phyloP scores from a whole-genome alignment of 2,113 vertebrate genomes.

The Lepus americanus region DNA sequence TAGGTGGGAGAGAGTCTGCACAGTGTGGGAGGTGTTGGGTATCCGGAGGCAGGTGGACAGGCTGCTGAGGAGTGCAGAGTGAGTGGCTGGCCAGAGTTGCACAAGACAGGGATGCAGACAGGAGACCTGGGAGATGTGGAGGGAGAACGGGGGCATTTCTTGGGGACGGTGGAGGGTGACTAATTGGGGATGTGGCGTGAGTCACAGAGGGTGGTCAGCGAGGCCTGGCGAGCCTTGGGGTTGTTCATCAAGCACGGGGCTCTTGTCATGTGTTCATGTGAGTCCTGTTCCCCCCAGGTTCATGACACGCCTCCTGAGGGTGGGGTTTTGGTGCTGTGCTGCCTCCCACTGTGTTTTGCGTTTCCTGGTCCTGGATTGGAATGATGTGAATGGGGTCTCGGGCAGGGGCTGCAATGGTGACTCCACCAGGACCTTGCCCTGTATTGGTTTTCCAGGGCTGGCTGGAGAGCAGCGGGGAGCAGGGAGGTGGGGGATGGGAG shows the following conservation, averaged over 20 bases:
- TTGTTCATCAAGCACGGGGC: background rate
- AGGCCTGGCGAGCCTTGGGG: background rate
- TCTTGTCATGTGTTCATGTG: too few relatives aligned
- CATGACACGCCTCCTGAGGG: background rate
- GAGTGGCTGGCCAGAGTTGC: background rate
- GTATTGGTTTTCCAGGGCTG: background rate
- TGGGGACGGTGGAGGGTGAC: background rate
- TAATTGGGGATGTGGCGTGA: background rate
- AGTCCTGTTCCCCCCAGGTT: background rate
- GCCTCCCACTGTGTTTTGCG: background rate
- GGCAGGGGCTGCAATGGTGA: background rate
- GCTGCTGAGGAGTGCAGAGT: background rate
- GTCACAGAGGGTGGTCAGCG: background rate
- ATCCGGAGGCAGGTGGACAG: background rate
- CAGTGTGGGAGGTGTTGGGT: background rate
- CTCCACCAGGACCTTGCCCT: background rate
- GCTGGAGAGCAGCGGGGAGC: background rate
- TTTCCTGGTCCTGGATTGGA: conserved; percentile 15
- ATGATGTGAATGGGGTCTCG: background rate
- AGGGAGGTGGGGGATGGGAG: background rate
- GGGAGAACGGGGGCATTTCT: background rate
- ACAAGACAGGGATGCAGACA: background rate
- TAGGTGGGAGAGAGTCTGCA: background rate
- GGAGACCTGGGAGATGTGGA: background rate
- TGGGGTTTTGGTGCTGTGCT: background rate